Base-by-base conservation (phyloP, 92 coral and sea anemone genomes). In the Anthopleura xanthogrammica region DNA sequence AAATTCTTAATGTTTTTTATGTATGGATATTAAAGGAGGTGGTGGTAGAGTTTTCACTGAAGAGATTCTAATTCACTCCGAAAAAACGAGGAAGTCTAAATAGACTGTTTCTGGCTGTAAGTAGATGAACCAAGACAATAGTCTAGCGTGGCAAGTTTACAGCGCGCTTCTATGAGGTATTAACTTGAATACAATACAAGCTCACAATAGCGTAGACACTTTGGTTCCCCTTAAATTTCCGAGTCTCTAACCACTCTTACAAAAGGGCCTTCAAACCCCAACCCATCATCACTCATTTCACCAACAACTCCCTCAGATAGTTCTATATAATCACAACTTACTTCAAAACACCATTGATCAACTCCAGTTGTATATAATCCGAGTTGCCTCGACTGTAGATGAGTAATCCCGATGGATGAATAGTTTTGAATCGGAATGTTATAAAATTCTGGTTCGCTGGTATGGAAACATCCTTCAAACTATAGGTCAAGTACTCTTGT, bases 381-480 rank as follows among this genome's bases (percentile, higher is more conserved):
- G 75, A 74, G 41, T 46, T 71, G 40, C 97, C 98, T 17, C 81
- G 86, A 19, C 95, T 86, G 81, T 87, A 95, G 57, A 93, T 72
- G 24, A 95, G 83, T 12, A 95, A 80, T 17, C 98, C 98, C 39
- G 86, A 87, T n/a, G 95, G 92, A 65, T 95, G 91, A 57, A 95
- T 84, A 4, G 98, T 93, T 57, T 83, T 92, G 77, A 95, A 95
- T 77, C 94, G 87, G 57, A 95, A 66, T 24, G 83, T 78, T 23
- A 93, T 85, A 13, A 24, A 60, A 6, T 89, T 91, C 71, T 76
- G 48, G 52, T 76, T 76, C 20, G 64, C 55, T 65, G 71, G 72
- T 52, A 80, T 60, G 2, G 68, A 41, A 39, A 20, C 58, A 43
- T 57, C 64, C 74, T 60, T 75, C 16, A 88, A 20, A 41, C 80